Base-by-base conservation (phyloP, 2,113 vertebrate genomes). In the Bettongia penicillata region DNA sequence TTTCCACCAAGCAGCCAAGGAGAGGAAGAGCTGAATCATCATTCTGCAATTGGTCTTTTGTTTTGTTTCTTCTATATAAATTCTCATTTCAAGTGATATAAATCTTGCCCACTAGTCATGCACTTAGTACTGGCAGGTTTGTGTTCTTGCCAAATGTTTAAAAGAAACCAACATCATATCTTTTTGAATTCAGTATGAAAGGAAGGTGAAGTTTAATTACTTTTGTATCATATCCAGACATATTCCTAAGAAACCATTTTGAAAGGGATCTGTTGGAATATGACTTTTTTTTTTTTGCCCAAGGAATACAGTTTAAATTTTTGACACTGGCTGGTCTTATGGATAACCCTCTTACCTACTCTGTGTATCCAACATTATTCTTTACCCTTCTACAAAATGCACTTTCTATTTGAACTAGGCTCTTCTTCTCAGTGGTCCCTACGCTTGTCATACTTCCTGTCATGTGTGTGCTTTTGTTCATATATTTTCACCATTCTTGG, bases 1-100 rank as follows among this genome's bases (percentile, higher is more conserved):
- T 97, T 95, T 23, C 0, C 96, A 95, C 93, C 14, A 93, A 8
- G 51, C 24, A 26, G 24, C 8, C 92, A 93, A 96, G 96, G 90
- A 6, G 1, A 93, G 51, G 26, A 96, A 49, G 90, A 90, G 48
- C 90, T 90, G 49, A 90, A 28, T 50, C 90, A 49, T 51, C 90
- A 50, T 7, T 51, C 90, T 90, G 10, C 90, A 90, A 51, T 28
- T 90, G 48, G 43, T 49, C 89, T 49, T 25, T 6, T 28, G 90
- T 28, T 84, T 50, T 51, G 26, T 90, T 90, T 90, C 22, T 90
- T 50, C 24, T 90, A 49, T 49, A 90, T 7, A 48, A 48, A 5
- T 49, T 90, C 1, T 51, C 12, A 90, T 49, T 51, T 90, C 48
- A 50, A 26, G 90, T 26, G 47, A 50, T 48, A 90, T 48, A 31